A percentile compares a stretch with the other conserved stretches of the same genome.
These are phyloP conservation scores for Microcebus ravelobensis DNA, from an alignment of 2,113 vertebrate genomes.

Conservation along the genomic window DNA sequence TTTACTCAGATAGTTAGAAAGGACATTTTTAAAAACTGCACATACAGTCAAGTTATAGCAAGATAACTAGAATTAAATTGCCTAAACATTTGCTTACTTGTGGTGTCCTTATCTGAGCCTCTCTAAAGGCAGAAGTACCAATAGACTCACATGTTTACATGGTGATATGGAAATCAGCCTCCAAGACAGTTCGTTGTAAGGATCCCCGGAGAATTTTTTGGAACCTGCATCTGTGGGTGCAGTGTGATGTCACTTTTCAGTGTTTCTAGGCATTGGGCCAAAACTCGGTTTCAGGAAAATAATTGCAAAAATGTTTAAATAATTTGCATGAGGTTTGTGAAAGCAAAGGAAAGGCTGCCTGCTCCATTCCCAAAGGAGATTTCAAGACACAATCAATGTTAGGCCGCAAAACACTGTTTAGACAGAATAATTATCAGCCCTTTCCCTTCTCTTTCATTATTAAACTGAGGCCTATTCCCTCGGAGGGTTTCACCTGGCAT, in stretches of 20 bases:
- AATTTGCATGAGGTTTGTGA: slow-evolving; percentile 79
- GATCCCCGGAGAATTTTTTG: slow-evolving; percentile 58
- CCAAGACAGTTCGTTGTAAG: slow-evolving; percentile 31
- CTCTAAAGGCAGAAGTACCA: slow-evolving; percentile 50
- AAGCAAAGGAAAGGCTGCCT: slow-evolving; percentile 68
- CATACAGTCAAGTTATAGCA: slow-evolving; percentile 53
- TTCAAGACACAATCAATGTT: slow-evolving; percentile 77
- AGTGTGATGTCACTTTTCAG: slow-evolving; percentile 77
- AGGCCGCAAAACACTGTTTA: slow-evolving; percentile 78
- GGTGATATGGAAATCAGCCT: slow-evolving; percentile 69
- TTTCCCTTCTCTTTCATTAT: slow-evolving; percentile 75
- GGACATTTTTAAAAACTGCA: slow-evolving; percentile 68
- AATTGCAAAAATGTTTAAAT: slow-evolving; percentile 81
- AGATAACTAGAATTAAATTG: slow-evolving; percentile 71
- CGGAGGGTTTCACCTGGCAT: slow-evolving; percentile 77
- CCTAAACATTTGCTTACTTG: slow-evolving; percentile 56
- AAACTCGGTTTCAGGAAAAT: slow-evolving; percentile 78
- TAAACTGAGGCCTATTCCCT: slow-evolving; percentile 69
- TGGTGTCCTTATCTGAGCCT: slow-evolving; percentile 60
- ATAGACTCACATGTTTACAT: slow-evolving; percentile 49
- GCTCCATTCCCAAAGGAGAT: slow-evolving; percentile 73
- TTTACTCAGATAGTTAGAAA: slow-evolving; percentile 58
- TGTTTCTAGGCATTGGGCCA: slow-evolving; percentile 75
- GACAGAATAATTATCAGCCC: slow-evolving; percentile 79
- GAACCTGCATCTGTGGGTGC: slow-evolving; percentile 59